Evolutionary conservation across 2,113 vertebrate genomes (phyloP), one percentile per base, ranked within the genome.

Genomic region (Salvelinus alpinus): DNA sequence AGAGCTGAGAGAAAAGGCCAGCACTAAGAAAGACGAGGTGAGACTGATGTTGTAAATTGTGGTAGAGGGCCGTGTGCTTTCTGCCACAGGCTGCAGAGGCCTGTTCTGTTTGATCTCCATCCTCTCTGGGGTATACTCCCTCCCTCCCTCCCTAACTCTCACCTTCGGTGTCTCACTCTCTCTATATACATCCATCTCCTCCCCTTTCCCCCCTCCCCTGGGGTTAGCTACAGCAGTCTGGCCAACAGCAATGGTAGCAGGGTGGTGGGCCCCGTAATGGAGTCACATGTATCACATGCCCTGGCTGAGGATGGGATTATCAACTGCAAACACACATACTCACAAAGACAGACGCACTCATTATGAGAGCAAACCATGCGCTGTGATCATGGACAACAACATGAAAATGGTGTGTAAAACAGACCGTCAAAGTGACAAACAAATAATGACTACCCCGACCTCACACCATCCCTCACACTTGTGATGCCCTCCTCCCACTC

Each of bases 211-310:
- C 27, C 44, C 29, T 27, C 65, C 38, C 7, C 16, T 20, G 31
- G 20, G 18, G 18, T 68, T 20, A 20, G 66, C 29, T 34, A 7
- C 5, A 68, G 66, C 66, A 18, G 29, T 38, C 18, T 22, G 31
- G 29, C 13, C 31, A 16, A 68, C 29, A 25, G 27, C 6, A 9
- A 62, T n/a, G 72, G 62, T 68, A 70, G 73, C 78, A 73, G 66
- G 38, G 38, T 64, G 71, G 44, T 80, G 71, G 78, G 71, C 70
- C 20, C 47, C 29, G 64, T 14, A 78, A 9, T 76, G 44, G 68
- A 82, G 74, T 81, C 84, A 87, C 83, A 81, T 82, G 83, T 85
- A 81, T 83, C 76, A 88, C 86, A 80, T 76, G 5, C 51, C 14
- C 51, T 16, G 16, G 13, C 51, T 54, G 16, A 75, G 74, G 74